Evolutionary conservation across 1,140 invertebrate genomes (phyloP), one percentile per base, ranked within the genome.

Genomic region (Tribolium castaneum): DNA sequence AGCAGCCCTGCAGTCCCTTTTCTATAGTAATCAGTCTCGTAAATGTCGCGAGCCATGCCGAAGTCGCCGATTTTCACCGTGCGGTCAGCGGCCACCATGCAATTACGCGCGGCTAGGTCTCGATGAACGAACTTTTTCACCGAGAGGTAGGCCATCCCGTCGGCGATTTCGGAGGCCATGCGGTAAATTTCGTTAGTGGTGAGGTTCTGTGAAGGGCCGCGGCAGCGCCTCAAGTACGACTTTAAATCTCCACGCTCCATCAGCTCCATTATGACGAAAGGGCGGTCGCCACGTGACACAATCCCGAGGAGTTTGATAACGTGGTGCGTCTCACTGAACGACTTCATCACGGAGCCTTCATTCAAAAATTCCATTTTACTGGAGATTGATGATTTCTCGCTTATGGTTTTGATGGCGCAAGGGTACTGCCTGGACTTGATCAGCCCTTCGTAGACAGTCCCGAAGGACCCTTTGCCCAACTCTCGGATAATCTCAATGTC

Each of bases 341-440:
- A 91, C 86, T 98, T 98, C 97, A 99, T 98, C 6, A 97, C 94
- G n/a, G 94, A 94, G 16, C 96, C 97, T 88, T 99, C 98, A 85
- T 97, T 97, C 10, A 99, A 88, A 87, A 99, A 99, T 85, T 96
- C 93, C 77, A 94, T 92, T 35, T 94, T 89, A 84, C 98, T 95
- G 70, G 92, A 86, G 82, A 94, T 91, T 16, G 93, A 93, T 10
- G 96, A 93, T 84, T 93, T 92, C 83, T 97, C 94, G 84, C 95
- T 96, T 6, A 98, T 95, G 70, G 96, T 98, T 90, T 99, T 99
- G 30, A 99, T 92, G 78, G 98, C 98, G 86, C 97, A 98, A 9
- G 90, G 90, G 3, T 92, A 89, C 84, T 92, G 81, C 51, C 79
- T 80, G 2, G 81, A 82, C 72, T 82, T 84, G 2, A 86, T 82